Conservation (phyloP, 1,140 invertebrate genomes). For the Danaus melanippus region DNA sequence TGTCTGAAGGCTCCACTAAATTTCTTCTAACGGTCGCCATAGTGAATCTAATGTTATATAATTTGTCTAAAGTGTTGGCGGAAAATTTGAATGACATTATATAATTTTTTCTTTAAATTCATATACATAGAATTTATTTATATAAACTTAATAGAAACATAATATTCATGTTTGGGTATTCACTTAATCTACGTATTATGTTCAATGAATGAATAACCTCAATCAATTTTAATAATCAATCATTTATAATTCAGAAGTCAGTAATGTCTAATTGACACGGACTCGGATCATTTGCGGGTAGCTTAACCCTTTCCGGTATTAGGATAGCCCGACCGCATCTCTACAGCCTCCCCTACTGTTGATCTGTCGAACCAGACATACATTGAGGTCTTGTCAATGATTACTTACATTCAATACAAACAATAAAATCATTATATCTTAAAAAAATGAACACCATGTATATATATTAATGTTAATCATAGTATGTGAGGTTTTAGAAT, state of each 20-base stretch:
- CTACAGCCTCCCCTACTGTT: no score
- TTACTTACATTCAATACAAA: no score
- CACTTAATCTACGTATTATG: neutral
- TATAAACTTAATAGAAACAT: neutral
- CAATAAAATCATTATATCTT: no score
- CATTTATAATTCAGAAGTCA: no score
- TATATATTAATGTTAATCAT: no score
- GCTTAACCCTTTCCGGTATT: conserved; percentile 21
- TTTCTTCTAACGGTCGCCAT: neutral
- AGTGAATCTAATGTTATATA: conserved; percentile 3
- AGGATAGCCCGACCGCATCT: neutral
- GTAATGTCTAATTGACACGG: no score
- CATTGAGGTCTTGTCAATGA: conserved; percentile 6
- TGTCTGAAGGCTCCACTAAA: no score
- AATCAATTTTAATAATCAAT: no score
- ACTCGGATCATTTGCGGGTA: conserved; percentile 20
- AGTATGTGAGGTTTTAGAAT: no score
- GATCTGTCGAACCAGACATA: neutral
- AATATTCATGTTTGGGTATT: neutral
- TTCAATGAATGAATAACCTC: no score
- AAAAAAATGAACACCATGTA: no score
- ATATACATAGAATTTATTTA: neutral
- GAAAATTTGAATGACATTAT: neutral
- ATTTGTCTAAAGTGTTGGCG: neutral
- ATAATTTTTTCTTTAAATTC: conserved; percentile 1